Evolutionary conservation across 2,113 vertebrate genomes (phyloP), one percentile per base, ranked within the genome.

Genomic region (human (Homo sapiens)): DNA sequence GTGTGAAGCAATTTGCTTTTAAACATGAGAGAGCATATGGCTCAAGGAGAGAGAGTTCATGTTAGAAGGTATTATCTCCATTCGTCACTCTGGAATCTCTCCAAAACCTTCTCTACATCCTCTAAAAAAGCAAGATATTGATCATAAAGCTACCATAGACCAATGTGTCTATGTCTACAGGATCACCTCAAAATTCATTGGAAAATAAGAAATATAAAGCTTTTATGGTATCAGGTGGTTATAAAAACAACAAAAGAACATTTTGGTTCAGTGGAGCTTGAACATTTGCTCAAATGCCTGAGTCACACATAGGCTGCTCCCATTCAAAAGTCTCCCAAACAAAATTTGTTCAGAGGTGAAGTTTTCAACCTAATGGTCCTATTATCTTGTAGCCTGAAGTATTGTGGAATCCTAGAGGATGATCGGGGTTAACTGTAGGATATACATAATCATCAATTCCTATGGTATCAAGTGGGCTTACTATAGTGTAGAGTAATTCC

Each of bases 1-100:
- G 9, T 96, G 64, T 97, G 94, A 97, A 97, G 66, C 27, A 96
- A 84, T 70, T 98, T 98, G 35, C 55, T 94, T 97, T 97, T 97
- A 97, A 98, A 84, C 86, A 97, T 81, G 22, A 95, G 89, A 96
- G 4, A 94, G 73, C 38, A 78, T 93, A 96, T 97, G 48, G 43
- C 12, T 72, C 52, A 57, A 86, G 79, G 22, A 96, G 90, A 96
- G 89, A 78, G 40, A 88, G 90, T 52, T 84, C 92, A 68, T 88
- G 45, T 27, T 96, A 61, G 66, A 89, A 89, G 43, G 3, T 87
- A 89, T 95, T 91, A 95, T 87, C 43, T 96, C 55, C 83, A 75
- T 66, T 73, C 92, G 57, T 92, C 96, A 79, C 80, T 93, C 64
- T 96, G 9, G 25, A 96, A 64, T 93, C n/a, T 57, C 57, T 96